phyloP scores from a whole-genome alignment of 30 jellyfish, hydroid and myxozoan species.

The Pseudorhiza aurosa region DNA sequence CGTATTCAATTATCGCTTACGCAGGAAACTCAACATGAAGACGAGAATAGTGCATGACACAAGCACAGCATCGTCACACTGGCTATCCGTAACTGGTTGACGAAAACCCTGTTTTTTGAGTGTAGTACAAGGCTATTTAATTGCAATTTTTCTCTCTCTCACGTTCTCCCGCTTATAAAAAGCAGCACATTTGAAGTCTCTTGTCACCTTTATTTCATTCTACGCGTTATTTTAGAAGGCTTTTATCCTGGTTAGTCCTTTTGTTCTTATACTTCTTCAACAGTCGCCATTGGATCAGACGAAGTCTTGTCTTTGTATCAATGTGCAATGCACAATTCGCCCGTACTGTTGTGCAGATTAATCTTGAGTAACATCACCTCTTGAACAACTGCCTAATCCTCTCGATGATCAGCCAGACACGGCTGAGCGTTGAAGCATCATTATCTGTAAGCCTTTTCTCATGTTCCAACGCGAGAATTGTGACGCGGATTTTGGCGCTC shows the following conservation, averaged over 20 bases:
- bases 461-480: not conserved
- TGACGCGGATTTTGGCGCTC: not conserved
- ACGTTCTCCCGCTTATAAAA: too few relatives aligned
- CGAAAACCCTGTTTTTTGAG: too few relatives aligned
- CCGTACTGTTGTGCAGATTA: not conserved
- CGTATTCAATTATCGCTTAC: too few relatives aligned
- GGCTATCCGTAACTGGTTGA: too few relatives aligned
- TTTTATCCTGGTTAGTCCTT: not conserved
- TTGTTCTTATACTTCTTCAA: not conserved
- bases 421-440: conserved; percentile 15
- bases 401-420: conserved; percentile 14
- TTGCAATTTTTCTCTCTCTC: too few relatives aligned
- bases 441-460: conserved; percentile 19
- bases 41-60: too few relatives aligned
- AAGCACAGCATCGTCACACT: too few relatives aligned
- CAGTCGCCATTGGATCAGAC: not conserved
- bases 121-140: too few relatives aligned
- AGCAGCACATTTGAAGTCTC: too few relatives aligned
- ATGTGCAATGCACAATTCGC: not conserved
- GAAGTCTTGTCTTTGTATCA: not conserved
- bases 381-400: conserved; percentile 14
- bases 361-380: conserved; percentile 11
- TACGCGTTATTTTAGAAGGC: too few relatives aligned
- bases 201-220: too few relatives aligned
- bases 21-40: too few relatives aligned